Percentiles rank a stretch among this genome's conserved stretches.
phyloP scores from a whole-genome alignment of 2,797 vertebrate genomes.

The Thripadectes ignobilis region DNA sequence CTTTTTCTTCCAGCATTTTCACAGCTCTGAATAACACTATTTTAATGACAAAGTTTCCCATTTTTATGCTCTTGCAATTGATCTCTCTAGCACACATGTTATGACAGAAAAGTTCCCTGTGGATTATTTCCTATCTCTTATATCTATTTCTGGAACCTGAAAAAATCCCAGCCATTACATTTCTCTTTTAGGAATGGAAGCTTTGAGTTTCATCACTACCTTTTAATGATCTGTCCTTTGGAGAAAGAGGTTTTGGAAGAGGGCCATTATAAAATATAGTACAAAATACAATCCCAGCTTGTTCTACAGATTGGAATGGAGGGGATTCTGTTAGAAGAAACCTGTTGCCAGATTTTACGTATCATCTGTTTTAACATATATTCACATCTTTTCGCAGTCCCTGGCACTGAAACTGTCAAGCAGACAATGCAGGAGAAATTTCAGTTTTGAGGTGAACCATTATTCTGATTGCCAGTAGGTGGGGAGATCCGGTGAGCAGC shows the following conservation, averaged over 20 bases:
- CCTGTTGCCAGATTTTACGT: conserved; percentile 37
- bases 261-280: conserved; percentile 33
- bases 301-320: conserved; percentile 21
- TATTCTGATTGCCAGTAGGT: neutral
- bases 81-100: conserved; percentile 7
- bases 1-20: neutral
- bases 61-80: conserved; percentile 56
- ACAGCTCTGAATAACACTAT: neutral
- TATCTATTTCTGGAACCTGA: conserved; percentile 48
- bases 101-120: conserved; percentile 1
- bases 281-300: conserved; percentile 40
- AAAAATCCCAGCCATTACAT: neutral
- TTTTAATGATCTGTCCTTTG: conserved; percentile 27
- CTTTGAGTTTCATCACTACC: conserved; percentile 44
- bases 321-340: neutral
- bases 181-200: conserved; percentile 37
- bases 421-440: conserved; percentile 13
- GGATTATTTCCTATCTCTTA: conserved; percentile 32
- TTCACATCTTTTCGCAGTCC: conserved; percentile 45
- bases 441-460: conserved; percentile 24
- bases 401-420: neutral
- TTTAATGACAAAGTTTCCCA: conserved; percentile 32
- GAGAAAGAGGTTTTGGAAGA: conserved; percentile 51
- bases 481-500: neutral
- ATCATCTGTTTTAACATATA: conserved; percentile 41